Base-by-base conservation (phyloP, 2,888 invertebrate species). In the Eucriotettix oculatus region DNA sequence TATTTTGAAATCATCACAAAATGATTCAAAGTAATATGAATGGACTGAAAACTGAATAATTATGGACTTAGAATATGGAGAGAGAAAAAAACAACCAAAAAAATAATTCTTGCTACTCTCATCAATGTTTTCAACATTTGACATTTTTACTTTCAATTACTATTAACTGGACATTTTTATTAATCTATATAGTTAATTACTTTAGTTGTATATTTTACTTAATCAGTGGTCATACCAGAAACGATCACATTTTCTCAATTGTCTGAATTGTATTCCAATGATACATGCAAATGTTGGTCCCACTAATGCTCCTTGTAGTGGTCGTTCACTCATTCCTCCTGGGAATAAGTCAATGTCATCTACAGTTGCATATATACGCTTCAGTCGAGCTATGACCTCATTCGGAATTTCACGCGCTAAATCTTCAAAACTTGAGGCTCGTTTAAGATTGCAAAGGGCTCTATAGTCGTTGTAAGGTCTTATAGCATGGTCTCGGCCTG, bases 321-420 rank as follows among this genome's bases (percentile, higher is more conserved):
- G 69, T 56, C 87, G 78, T 71, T 91, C 89, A 67, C 92, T 89
- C 85, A 97, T 86, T 2, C 94, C 90, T 29, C 96, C 97, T 0
- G 95, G 91, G 81, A 97, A 98, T 3, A 97, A 78, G 73, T 98
- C 93, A 60, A 98, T 92, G 72, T 98, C 97, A 69, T 97, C 95
- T 0, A 96, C 95, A 2, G 88, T 86, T 0, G 87, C 82, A 72
- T 91, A 92, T 63, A 90, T 85, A 62, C 86, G 80, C 73, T 89
- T 87, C 68, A 90, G 79, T 63, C 84, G 77, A 10, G 66, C 66
- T 42, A 71, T 71, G 16, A 70, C 68, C 74, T 90, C 90, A 62
- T 84, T 84, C 40, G 92, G 87, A 68, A 95, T 87, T 74, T 93
- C 93, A 57, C 90, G 82, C 0, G 85, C 80, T 29, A 97, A 75